Evolutionary conservation across 2,113 vertebrate genomes (phyloP).

Genomic region (Macquaria australasica): DNA sequence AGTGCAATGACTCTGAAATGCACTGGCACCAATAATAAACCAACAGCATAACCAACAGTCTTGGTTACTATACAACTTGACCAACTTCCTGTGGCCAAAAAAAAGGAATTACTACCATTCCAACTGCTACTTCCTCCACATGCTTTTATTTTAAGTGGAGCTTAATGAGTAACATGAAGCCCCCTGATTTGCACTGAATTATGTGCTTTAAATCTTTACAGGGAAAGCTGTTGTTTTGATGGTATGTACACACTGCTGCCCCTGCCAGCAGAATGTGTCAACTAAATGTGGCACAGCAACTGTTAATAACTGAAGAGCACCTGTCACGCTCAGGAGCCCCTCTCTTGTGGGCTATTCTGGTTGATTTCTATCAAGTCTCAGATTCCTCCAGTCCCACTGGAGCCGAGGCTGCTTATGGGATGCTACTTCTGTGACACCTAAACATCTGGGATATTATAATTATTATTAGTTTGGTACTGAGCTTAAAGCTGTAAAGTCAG

Average conservation of each 20-base stretch:
- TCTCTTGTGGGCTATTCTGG: constrained; percentile 79
- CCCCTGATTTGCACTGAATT: constrained; percentile 8
- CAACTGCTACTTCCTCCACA: constrained; percentile 10
- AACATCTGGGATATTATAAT: constrained; percentile 67
- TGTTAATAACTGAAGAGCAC: constrained; percentile 77
- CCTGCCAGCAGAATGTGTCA: constrained; percentile 41
- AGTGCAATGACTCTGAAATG: constrained; percentile 6
- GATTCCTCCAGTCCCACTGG: constrained; percentile 74
- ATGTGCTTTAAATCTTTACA: constrained; percentile 35
- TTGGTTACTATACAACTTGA: constrained; percentile 4
- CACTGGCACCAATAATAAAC: constrained; percentile 1
- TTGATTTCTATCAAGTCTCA: constrained; percentile 80
- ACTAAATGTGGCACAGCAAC: constrained; percentile 78
- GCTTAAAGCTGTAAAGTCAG: background rate
- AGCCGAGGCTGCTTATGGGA: constrained; percentile 73
- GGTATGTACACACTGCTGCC: constrained; percentile 11
- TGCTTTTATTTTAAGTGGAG: constrained; percentile 31
- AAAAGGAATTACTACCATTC: constrained; percentile 13
- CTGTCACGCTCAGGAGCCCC: constrained; percentile 72
- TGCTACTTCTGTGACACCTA: constrained; percentile 28
- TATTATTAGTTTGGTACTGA: background rate
- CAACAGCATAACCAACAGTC: background rate
- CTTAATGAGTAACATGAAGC: constrained; percentile 1
- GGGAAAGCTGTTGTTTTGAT: constrained; percentile 42
- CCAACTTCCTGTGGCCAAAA: background rate